Evolutionary conservation across 2,888 invertebrate species (phyloP), one percentile per base, ranked within the genome.

Genomic region (Yponomeuta cagnagella): DNA sequence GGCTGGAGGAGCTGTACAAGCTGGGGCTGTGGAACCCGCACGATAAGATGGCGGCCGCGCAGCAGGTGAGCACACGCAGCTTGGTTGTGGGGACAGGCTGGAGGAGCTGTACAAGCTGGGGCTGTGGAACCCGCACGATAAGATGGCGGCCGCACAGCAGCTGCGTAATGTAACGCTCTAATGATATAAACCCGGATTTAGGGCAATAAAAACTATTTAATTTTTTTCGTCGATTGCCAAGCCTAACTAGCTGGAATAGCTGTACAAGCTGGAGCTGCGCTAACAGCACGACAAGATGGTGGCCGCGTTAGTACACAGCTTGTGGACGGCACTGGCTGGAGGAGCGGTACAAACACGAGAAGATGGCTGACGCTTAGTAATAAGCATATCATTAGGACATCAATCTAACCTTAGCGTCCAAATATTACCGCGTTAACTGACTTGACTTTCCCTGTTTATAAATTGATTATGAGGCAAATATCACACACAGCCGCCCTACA

Each of bases 291-390:
- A 97, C 80, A 95, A 95, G 77, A 95, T 95, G 74, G 90, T 94
- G 43, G 96, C 96, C 37, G 95, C 96, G 0, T 37, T 2, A 37
- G 37, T 37, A 37, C 37, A 37, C 37, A 37, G 37, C 37, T 37
- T 37, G 37, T 37, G 37, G 37, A 37, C 37, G 95, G 75, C 95
- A 95, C 79, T 94, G 95, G 43, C 86, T 95, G 68, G 95, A 96
- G 72, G 96, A 97, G 72, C 94, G 95, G 48, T 95, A 97, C 81
- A 93, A 94, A 74, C 93, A 97, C 3, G 97, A 97, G 81, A 95
- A 95, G 77, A 95, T 95, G 74, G 90, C 94, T 43, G 96, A 96
- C 37, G 95, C 96, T 0, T 97, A 97, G 80, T 97, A 96, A 83
- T 92, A 8, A 43, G 8, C 8, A 43, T 9, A 43, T 43, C 1